Evolutionary conservation across 2,113 vertebrate species (phyloP).

Genomic region (Sinocyclocheilus anophthalmus): DNA sequence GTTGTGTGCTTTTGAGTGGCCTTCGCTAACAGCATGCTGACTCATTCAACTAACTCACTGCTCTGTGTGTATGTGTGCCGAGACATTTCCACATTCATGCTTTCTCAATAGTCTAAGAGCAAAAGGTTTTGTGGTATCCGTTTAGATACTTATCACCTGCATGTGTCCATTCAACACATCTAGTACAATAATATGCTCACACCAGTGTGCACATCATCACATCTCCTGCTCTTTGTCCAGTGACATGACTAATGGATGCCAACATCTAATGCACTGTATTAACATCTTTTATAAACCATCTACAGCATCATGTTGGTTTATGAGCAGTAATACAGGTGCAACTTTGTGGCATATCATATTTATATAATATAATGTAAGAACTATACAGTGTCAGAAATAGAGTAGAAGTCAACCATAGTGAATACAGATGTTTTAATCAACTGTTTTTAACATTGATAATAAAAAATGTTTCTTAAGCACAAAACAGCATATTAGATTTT

Average conservation of each 20-base stretch:
- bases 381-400: neutral
- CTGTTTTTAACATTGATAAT: neutral
- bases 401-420: neutral
- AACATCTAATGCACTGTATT: conserved; percentile 6
- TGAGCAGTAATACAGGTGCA: neutral
- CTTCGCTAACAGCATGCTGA: conserved; percentile 55
- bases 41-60: conserved; percentile 30
- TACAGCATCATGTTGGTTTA: neutral
- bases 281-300: conserved; percentile 1
- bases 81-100: conserved; percentile 14
- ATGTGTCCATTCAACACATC: conserved; percentile 5
- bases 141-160: conserved; percentile 23
- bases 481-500: neutral
- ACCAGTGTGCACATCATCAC: neutral
- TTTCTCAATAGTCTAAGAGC: neutral
- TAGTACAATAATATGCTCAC: neutral
- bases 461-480: neutral
- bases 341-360: neutral
- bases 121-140: neutral
- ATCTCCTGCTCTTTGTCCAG: neutral
- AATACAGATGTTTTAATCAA: neutral
- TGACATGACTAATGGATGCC: too few relatives aligned
- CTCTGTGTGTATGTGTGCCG: conserved; percentile 8
- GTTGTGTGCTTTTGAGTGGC: conserved; percentile 45
- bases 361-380: neutral